Base-by-base conservation (phyloP, 2,888 invertebrate species). In the Dromius quadrimaculatus region DNA sequence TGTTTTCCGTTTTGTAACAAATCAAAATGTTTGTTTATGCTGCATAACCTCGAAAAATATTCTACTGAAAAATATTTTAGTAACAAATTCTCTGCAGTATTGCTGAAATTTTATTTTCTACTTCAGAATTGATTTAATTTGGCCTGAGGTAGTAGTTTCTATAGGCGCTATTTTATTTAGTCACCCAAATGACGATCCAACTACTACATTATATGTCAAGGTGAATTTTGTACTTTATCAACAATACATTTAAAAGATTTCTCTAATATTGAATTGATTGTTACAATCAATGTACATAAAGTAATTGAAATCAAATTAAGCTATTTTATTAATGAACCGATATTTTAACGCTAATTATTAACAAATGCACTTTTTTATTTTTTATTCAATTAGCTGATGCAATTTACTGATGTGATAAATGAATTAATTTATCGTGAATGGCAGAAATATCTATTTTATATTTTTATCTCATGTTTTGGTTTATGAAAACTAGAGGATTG, bases 191-290 rank as follows among this genome's bases (percentile, higher is more conserved):
- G n/a, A n/a, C n/a, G n/a, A n/a, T n/a, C n/a, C n/a, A n/a, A n/a
- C n/a, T n/a, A n/a, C n/a, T n/a, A n/a, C n/a, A 13, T 13, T 13
- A 38, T 38, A 38, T 4, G 9, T 11, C 9, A 41, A 41, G 9
- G 2, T 41, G 8, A 36, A 8, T n/a, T 36, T n/a, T 36, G 4
- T n/a, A 1, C n/a, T 36, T 36, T 36, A 36, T 36, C 11, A 15
- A 41, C 15, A 41, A 41, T 41, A 41, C 15, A 41, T 41, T 28
- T n/a, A 1, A 15, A 41, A 41, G 41, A 41, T 41, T 41, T 41
- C 41, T 11, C 13, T 13, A 15, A 15, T 41, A 41, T 13, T 3
- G 11, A 41, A 41, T 41, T 41, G 41, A n/a, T 36, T 36, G 13
- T 3, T 15, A 41, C 3, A 15, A 15, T 15, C 13, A 41, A 41